Conservation (phyloP, 30 jellyfish, hydroid and myxozoan species). For the Mastigias papua region DNA sequence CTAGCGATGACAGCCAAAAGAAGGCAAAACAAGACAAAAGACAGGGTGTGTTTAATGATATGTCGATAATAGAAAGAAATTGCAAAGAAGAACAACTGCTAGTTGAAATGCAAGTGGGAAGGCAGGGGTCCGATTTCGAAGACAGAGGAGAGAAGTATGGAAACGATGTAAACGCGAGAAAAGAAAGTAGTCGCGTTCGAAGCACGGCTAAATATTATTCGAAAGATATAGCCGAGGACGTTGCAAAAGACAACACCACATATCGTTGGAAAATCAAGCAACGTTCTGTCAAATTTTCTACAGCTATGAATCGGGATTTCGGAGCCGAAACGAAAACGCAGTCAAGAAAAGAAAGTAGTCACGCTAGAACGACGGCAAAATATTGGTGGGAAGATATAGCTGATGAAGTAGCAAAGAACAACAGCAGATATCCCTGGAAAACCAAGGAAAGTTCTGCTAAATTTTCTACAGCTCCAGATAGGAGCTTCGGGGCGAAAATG, state of each 20-base stretch:
- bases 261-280: no score
- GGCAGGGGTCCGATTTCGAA: not conserved
- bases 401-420: not conserved
- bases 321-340: not conserved
- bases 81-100: not conserved
- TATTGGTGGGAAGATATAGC: not conserved
- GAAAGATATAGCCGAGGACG: no score
- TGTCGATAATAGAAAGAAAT: slow-evolving; percentile 17
- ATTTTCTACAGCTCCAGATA: not conserved
- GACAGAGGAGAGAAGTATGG: not conserved
- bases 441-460: not conserved
- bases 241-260: no score
- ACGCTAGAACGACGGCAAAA: not conserved
- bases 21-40: not conserved
- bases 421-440: not conserved
- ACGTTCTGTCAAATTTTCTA: no score
- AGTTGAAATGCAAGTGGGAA: slow-evolving; percentile 16
- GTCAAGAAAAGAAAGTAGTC: not conserved
- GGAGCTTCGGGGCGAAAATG: not conserved
- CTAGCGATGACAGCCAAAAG: not conserved
- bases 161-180: no score
- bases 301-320: no score
- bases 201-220: no score
- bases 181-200: no score
- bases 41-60: slow-evolving; percentile 1